These are phyloP conservation scores for Myanophis thanlyinensis DNA, from an alignment of 2,113 vertebrate species.

Conservation along the genomic window DNA sequence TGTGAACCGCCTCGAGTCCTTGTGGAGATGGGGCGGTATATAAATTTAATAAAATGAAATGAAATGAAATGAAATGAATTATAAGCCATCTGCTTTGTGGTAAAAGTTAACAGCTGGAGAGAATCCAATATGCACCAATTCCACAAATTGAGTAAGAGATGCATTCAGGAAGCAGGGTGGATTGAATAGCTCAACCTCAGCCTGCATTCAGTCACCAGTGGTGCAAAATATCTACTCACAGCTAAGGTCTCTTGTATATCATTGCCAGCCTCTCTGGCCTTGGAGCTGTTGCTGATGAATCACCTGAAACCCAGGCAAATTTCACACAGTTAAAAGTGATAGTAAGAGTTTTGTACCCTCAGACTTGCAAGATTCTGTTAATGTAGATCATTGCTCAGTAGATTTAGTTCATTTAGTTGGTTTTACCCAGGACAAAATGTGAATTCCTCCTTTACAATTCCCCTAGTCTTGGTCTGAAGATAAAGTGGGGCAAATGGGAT, in stretches of 20 bases:
- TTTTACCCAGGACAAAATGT: not conserved
- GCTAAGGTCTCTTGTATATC: not conserved
- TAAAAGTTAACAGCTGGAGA: not conserved
- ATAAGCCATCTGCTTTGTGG: not conserved
- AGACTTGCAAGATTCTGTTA: not conserved
- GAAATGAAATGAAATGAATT: no score
- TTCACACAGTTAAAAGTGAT: not conserved
- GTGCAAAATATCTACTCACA: not conserved
- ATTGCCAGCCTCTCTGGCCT: not conserved
- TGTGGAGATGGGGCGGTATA: no score
- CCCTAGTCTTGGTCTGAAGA: not conserved
- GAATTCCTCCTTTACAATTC: not conserved
- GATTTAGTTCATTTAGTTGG: not conserved
- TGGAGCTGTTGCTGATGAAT: not conserved
- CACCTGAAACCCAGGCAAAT: not conserved
- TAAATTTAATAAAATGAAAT: no score
- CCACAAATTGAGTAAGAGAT: not conserved
- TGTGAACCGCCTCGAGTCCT: no score
- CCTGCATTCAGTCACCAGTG: not conserved
- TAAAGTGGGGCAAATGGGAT: not conserved
- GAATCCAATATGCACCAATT: not conserved
- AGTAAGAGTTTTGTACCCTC: not conserved
- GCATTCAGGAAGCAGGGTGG: not conserved
- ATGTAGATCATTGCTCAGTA: not conserved
- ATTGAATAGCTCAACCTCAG: not conserved